A percentile compares a stretch with the other conserved stretches of the same genome.
These are phyloP conservation scores for Augochlora pura DNA, from an alignment of 1,140 invertebrate species.

Conservation along the genomic window DNA sequence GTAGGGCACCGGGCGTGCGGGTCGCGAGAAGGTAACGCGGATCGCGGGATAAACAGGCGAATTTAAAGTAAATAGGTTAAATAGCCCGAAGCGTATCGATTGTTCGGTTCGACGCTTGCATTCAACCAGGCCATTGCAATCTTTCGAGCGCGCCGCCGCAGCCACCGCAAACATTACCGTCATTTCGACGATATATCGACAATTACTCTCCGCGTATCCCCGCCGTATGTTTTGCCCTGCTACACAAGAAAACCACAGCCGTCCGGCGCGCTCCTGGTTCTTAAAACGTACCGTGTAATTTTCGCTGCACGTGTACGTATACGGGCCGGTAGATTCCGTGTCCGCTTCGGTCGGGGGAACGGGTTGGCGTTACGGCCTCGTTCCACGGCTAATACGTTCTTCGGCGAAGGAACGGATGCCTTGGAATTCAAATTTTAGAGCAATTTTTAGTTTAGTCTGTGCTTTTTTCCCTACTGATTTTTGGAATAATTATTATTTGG, in stretches of 20 bases:
- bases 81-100: slow-evolving; percentile 22
- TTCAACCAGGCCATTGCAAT: neutral
- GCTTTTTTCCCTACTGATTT: no score
- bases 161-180: slow-evolving; percentile 1
- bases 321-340: neutral
- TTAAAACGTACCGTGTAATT: neutral
- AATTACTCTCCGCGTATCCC: neutral
- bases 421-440: no score
- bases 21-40: slow-evolving; percentile 44
- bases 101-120: neutral
- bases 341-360: neutral
- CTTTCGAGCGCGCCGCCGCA: neutral
- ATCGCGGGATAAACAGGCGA: slow-evolving; percentile 41
- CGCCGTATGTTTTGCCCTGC: neutral
- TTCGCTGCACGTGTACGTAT: neutral
- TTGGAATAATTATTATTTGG: no score
- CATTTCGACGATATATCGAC: neutral
- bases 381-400: neutral
- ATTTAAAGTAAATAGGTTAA: slow-evolving; percentile 47
- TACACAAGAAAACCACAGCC: neutral
- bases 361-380: neutral
- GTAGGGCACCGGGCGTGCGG: no score
- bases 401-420: no score
- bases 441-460: no score
- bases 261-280: neutral